Base-by-base conservation (phyloP, 2,888 invertebrate species). In the Troides oblongomaculatus region DNA sequence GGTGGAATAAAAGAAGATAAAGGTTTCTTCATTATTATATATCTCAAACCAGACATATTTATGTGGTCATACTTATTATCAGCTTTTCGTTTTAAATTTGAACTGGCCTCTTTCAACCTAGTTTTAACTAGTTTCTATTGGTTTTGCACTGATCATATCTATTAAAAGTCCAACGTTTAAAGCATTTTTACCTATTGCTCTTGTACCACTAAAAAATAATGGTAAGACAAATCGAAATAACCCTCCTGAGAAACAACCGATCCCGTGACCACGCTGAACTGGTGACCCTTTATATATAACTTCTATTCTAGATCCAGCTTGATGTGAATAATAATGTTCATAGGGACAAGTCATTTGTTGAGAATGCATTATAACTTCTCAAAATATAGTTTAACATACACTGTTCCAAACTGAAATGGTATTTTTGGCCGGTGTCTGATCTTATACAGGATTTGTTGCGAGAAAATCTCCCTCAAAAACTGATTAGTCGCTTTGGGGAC, bases 181-280 rank as follows among this genome's bases (percentile, higher is more conserved):
- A 18, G 77, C 77, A 23, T 76, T 72, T 64, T 74, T 76, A 68
- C 78, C 73, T n/a, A 74, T 73, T 66, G 77, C 76, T 70, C 73
- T 77, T 23, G 75, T 75, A 10, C 77, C 77, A 73, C 73, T 77
- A 73, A 72, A 2, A 2, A 77, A 61, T 18, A 79, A 70, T 21
- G 78, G 77, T 67, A 79, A 68, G 50, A 79, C 74, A 12, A 75
- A 75, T 70, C 77, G 68, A 68, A 79, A 77, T 30, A 79, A 70
- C 12, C 76, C 76, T 57, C 21, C 74, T 30, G 73, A 62, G 66
- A 73, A 75, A 65, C 76, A 75, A 36, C 75, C 74, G 61, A 77
- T 76, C 1, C 75, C 75, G 73, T 76, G 76, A 39, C 74, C 76
- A 23, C 64, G 57, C 66, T 69, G 71, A 62, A 67, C 61, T 58